A percentile compares a stretch with the other conserved stretches of the same genome.
phyloP scores from a whole-genome alignment of 1,140 invertebrate genomes.

The Pomacea maculata region DNA sequence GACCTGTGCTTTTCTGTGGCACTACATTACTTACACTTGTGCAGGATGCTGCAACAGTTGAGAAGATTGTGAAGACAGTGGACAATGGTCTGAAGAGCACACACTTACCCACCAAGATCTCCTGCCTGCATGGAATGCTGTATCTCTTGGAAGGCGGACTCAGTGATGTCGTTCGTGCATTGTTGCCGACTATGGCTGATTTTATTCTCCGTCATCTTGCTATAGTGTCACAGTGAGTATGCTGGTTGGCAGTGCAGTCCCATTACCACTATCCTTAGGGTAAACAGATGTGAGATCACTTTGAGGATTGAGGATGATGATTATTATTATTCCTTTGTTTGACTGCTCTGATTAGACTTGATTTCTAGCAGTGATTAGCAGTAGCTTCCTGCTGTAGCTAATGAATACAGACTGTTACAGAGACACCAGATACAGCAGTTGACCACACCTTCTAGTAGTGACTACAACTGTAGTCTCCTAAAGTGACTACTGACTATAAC shows the following conservation, averaged over 20 bases:
- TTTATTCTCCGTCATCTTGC: conserved; percentile 75
- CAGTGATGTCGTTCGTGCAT: conserved; percentile 63
- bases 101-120: conserved; percentile 74
- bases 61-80: conserved; percentile 74
- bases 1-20: conserved; percentile 20
- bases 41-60: conserved; percentile 58
- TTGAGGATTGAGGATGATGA: too few relatives aligned
- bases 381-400: too few relatives aligned
- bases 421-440: too few relatives aligned
- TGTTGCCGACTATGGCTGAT: conserved; percentile 75
- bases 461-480: too few relatives aligned
- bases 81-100: conserved; percentile 74
- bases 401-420: too few relatives aligned
- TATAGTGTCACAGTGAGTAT: conserved; percentile 33
- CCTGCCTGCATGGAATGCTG: conserved; percentile 78
- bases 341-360: too few relatives aligned
- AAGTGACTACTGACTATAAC: background rate
- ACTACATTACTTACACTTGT: background rate
- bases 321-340: too few relatives aligned
- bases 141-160: conserved; percentile 75
- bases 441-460: too few relatives aligned
- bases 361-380: too few relatives aligned
- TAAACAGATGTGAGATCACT: background rate
- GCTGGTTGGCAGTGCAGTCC: background rate
- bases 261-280: background rate